Conservation (phyloP, 2,113 vertebrate genomes). For the Antechinus flavipes region DNA sequence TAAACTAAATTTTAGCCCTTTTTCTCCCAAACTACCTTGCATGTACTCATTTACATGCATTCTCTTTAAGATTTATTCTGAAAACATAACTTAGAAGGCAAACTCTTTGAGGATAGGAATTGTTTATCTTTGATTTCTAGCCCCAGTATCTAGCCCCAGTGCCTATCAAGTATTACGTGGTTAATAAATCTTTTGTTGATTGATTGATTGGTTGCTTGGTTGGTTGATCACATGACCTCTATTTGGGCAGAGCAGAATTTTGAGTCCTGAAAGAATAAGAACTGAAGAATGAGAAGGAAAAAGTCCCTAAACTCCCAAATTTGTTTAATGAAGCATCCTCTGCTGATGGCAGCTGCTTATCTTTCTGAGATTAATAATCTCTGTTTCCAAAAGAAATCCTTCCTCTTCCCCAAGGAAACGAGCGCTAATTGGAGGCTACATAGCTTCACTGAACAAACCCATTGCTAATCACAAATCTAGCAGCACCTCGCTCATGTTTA, state of each 20-base stretch:
- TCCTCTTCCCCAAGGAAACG: constrained; percentile 51
- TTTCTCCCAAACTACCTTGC: not conserved
- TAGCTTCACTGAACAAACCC: constrained; percentile 62
- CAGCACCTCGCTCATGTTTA: constrained; percentile 85
- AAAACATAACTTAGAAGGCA: not conserved
- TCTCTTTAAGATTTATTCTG: not conserved
- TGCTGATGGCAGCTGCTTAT: constrained; percentile 73
- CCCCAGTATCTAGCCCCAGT: not conserved
- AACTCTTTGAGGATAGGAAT: not conserved
- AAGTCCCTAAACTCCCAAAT: not conserved
- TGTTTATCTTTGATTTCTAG: not conserved
- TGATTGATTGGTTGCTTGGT: not conserved
- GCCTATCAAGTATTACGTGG: not conserved
- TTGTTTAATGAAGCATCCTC: constrained; percentile 51
- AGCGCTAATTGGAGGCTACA: constrained; percentile 78
- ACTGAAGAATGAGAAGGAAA: constrained; percentile 45
- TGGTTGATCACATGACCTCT: not conserved
- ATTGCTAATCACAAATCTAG: constrained; percentile 82
- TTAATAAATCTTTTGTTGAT: not conserved
- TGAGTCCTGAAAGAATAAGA: constrained; percentile 48
- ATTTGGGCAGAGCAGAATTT: constrained; percentile 22
- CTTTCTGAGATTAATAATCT: constrained; percentile 79
- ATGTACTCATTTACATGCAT: not conserved
- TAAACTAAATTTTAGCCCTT: not conserved
- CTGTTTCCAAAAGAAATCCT: constrained; percentile 69